A percentile compares a stretch with the other conserved stretches of the same genome.
Conservation (phyloP, 1,140 invertebrate species). For the Lepidurus apus region DNA sequence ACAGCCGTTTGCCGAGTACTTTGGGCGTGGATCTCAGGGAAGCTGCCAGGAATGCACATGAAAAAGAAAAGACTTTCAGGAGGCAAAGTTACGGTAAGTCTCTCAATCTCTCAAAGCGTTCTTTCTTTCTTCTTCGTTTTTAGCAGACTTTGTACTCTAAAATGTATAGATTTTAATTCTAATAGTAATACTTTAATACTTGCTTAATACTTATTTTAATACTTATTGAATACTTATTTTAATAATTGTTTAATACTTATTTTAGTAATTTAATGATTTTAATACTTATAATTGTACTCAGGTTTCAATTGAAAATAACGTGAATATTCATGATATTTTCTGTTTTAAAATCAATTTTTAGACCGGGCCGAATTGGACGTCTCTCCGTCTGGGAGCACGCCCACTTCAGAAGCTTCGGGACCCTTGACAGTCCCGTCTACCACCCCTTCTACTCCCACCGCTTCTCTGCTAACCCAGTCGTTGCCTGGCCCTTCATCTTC, state of each 20-base stretch:
- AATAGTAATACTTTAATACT: no score
- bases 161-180: no score
- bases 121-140: no score
- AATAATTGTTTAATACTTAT: no score
- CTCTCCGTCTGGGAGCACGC: conserved; percentile 73
- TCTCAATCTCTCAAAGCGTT: not conserved
- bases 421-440: conserved; percentile 42
- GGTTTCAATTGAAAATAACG: no score
- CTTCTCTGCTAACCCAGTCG: conserved; percentile 29
- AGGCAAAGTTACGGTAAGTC: not conserved
- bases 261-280: no score
- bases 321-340: not conserved
- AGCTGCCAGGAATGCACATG: not conserved
- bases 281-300: no score
- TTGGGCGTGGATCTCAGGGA: conserved; percentile 17
- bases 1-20: conserved; percentile 6
- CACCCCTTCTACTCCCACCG: conserved; percentile 39
- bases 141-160: no score
- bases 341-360: conserved; percentile 26
- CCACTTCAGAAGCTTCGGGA: conserved; percentile 57
- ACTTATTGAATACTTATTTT: no score
- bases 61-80: not conserved
- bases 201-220: no score
- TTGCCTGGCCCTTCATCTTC: conserved; percentile 47
- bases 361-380: conserved; percentile 69